A percentile compares a stretch with the other conserved stretches of the same genome.
These are phyloP conservation scores for Hirtodrosophila trivittata DNA, from an alignment of 2,888 invertebrate genomes.

Conservation along the genomic window DNA sequence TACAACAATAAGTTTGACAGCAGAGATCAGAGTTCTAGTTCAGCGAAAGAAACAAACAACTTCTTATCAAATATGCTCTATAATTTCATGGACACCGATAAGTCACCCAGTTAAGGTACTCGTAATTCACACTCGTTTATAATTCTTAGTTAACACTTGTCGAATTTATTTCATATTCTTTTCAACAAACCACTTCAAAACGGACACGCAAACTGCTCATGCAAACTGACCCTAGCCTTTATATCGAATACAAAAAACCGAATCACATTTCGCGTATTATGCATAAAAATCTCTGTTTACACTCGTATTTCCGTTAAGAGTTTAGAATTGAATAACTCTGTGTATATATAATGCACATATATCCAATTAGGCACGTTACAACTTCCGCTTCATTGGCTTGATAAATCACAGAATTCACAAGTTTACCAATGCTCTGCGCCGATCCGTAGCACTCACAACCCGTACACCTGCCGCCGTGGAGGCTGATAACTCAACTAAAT, in stretches of 20 bases:
- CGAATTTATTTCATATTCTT: constrained; percentile 37
- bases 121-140: constrained; percentile 13
- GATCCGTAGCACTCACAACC: constrained; percentile 45
- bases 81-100: constrained; percentile 57
- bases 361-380: constrained; percentile 51
- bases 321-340: background rate
- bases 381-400: constrained; percentile 48
- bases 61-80: constrained; percentile 57
- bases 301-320: constrained; percentile 23
- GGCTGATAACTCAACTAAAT: constrained; percentile 83
- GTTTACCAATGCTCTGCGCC: constrained; percentile 12
- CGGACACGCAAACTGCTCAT: constrained; percentile 28
- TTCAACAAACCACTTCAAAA: constrained; percentile 25
- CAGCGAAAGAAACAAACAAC: constrained; percentile 15
- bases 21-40: constrained; percentile 37
- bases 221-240: background rate
- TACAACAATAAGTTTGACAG: constrained; percentile 32
- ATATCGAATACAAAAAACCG: too few species aligned
- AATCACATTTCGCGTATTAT: too few species aligned
- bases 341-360: constrained; percentile 11
- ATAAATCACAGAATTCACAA: constrained; percentile 13
- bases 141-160: constrained; percentile 9
- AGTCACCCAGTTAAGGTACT: constrained; percentile 19
- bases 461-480: constrained; percentile 80
- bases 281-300: background rate